phyloP scores from a whole-genome alignment of 92 coral and sea anemone species.

The Metridium senile region DNA sequence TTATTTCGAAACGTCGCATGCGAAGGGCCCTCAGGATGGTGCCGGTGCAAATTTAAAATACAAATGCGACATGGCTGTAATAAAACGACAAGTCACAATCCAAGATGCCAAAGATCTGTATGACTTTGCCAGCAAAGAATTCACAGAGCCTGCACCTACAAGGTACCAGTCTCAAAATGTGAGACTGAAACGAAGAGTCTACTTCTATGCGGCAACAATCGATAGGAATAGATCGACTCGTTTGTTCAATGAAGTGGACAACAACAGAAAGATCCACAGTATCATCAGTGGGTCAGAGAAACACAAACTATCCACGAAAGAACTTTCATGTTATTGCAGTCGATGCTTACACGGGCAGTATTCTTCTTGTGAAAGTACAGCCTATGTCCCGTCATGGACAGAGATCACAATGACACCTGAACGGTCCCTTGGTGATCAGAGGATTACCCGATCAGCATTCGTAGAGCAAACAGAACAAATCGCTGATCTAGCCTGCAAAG shows the following conservation, averaged over 20 bases:
- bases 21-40: conserved; percentile 66
- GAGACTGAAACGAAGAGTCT: conserved; percentile 31
- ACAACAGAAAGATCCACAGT: conserved; percentile 51
- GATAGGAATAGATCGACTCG: conserved; percentile 26
- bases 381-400: conserved; percentile 6
- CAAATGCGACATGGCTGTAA: background rate
- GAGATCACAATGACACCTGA: background rate
- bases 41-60: conserved; percentile 30
- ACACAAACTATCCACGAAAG: conserved; percentile 2
- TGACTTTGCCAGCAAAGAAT: background rate
- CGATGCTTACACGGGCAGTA: background rate
- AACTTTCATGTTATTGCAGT: conserved; percentile 21
- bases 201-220: conserved; percentile 28
- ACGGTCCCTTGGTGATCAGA: conserved; percentile 22
- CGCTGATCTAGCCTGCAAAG: conserved; percentile 20
- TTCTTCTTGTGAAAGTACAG: background rate
- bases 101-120: conserved; percentile 28
- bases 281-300: conserved; percentile 12
- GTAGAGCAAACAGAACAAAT: background rate
- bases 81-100: background rate
- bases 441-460: conserved; percentile 16
- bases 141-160: conserved; percentile 18
- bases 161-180: conserved; percentile 49
- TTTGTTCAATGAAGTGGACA: conserved; percentile 34
- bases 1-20: conserved; percentile 57